Conservation (phyloP, 2,797 vertebrate species). For the Phoeniculus purpureus region DNA sequence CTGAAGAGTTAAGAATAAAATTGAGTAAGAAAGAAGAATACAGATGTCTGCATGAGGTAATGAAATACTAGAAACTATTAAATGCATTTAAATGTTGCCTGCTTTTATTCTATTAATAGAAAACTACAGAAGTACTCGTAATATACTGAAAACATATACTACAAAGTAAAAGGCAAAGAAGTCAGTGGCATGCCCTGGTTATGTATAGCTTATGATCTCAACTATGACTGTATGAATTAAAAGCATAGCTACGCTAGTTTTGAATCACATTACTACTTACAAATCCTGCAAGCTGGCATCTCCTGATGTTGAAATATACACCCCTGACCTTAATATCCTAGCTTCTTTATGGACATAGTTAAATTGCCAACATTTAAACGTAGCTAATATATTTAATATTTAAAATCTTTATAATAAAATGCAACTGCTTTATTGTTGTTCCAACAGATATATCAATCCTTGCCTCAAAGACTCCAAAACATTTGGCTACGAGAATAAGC, state of each 20-base stretch:
- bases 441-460: slow-evolving; percentile 12
- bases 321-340: not conserved
- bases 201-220: not conserved
- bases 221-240: not conserved
- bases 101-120: not conserved
- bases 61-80: not conserved
- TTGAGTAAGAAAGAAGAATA: not conserved
- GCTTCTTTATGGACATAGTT: not conserved
- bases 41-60: not conserved
- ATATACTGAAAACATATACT: not conserved
- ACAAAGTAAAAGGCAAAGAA: not conserved
- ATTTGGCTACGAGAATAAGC: not conserved
- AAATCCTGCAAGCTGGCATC: not conserved
- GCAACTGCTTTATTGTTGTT: slow-evolving; percentile 28
- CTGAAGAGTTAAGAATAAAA: not conserved
- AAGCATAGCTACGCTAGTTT: not conserved
- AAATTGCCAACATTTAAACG: slow-evolving; percentile 18
- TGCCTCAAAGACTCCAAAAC: not conserved
- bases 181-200: not conserved
- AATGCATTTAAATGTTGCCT: not conserved
- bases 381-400: not conserved
- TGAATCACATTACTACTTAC: not conserved
- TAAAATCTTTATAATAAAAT: not conserved
- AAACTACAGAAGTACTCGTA: not conserved
- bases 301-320: not conserved